Percentiles rank a stretch among this genome's conserved stretches.
phyloP scores from a whole-genome alignment of 2,113 vertebrate species.

The Suncus etruscus region DNA sequence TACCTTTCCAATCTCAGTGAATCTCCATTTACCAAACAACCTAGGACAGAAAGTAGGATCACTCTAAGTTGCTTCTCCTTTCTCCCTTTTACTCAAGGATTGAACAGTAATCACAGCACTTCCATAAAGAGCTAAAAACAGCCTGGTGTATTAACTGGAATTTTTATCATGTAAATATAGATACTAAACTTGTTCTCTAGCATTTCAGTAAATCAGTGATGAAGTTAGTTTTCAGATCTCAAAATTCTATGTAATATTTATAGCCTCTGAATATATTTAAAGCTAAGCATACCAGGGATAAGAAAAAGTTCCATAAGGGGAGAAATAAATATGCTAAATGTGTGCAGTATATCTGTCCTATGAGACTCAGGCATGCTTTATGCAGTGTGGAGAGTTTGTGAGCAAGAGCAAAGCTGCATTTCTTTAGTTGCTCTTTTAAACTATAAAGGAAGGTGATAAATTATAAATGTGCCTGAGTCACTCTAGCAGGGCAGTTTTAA shows the following conservation, averaged over 20 bases:
- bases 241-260: slow-evolving; percentile 80
- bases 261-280: slow-evolving; percentile 79
- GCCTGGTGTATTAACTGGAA: slow-evolving; percentile 49
- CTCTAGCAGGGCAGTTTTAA: slow-evolving; percentile 75
- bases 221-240: slow-evolving; percentile 77
- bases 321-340: slow-evolving; percentile 81
- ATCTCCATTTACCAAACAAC: background rate
- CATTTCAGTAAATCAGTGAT: slow-evolving; percentile 69
- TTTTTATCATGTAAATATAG: slow-evolving; percentile 71
- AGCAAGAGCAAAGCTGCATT: slow-evolving; percentile 51
- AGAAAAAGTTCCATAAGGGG: slow-evolving; percentile 74
- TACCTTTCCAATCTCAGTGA: background rate
- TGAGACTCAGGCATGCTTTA: slow-evolving; percentile 54
- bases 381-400: slow-evolving; percentile 56
- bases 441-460: slow-evolving; percentile 75
- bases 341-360: slow-evolving; percentile 71
- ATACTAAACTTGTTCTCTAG: slow-evolving; percentile 67
- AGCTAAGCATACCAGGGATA: slow-evolving; percentile 65
- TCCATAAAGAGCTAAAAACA: slow-evolving; percentile 44
- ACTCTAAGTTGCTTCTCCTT: slow-evolving; percentile 17
- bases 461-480: slow-evolving; percentile 73
- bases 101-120: slow-evolving; percentile 6
- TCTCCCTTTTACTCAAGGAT: slow-evolving; percentile 26
- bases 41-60: background rate
- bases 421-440: slow-evolving; percentile 71